Evolutionary conservation across 2,797 vertebrate species (phyloP).

Genomic region (Chloroceryle inda): DNA sequence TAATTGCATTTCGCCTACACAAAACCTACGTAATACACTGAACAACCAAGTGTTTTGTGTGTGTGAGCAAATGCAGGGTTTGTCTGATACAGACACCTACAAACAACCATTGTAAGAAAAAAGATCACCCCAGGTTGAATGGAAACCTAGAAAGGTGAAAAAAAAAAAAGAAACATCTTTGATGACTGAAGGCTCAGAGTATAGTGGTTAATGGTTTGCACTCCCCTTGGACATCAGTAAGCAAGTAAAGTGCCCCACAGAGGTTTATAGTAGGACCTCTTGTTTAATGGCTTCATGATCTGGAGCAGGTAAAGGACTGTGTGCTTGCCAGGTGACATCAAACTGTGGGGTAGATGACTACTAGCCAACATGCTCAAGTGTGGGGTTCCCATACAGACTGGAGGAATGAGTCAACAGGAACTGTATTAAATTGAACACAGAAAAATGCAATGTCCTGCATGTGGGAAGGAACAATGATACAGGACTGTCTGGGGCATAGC

Average conservation of each 20-base stretch:
- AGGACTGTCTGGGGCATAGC: background rate
- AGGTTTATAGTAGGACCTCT: background rate
- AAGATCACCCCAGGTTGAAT: background rate
- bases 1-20: background rate
- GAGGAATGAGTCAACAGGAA: background rate
- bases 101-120: background rate
- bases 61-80: background rate
- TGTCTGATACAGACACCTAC: background rate
- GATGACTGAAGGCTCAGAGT: rapidly evolving
- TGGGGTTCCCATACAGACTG: background rate
- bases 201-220: background rate
- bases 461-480: background rate
- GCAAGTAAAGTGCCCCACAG: rapidly evolving
- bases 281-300: background rate
- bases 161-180: background rate
- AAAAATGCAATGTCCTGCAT: background rate
- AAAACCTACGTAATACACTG: background rate
- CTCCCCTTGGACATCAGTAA: background rate
- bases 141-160: background rate
- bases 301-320: background rate
- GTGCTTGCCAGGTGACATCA: background rate
- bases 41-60: background rate
- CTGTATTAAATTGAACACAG: background rate
- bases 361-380: background rate
- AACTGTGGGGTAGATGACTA: background rate